These are phyloP conservation scores for Drosophila subpulchrella DNA, from an alignment of 1,140 invertebrate genomes.

Conservation along the genomic window DNA sequence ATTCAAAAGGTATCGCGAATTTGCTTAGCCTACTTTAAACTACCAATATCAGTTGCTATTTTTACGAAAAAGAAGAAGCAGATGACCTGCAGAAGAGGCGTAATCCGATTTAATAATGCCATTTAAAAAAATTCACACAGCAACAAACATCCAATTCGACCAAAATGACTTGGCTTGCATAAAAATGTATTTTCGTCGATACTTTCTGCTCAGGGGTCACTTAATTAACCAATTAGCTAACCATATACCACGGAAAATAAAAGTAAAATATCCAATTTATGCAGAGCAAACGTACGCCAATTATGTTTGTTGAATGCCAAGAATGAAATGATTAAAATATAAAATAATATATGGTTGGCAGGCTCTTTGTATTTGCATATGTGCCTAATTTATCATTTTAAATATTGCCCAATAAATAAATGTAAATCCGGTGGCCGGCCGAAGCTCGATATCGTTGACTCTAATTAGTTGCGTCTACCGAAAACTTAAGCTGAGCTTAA, in stretches of 20 bases:
- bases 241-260: slow-evolving; percentile 22
- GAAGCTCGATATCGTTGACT: slow-evolving; percentile 18
- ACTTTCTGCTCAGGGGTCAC: slow-evolving; percentile 15
- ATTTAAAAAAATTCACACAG: slow-evolving; percentile 33
- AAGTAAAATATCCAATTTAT: slow-evolving; percentile 10
- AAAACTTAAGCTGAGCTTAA: slow-evolving; percentile 17
- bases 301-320: slow-evolving; percentile 6
- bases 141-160: slow-evolving; percentile 23
- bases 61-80: slow-evolving; percentile 2
- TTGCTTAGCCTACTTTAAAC: slow-evolving; percentile 68
- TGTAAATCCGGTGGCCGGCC: slow-evolving; percentile 17
- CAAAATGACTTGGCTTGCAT: slow-evolving; percentile 38
- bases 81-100: slow-evolving; percentile 18
- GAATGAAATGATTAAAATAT: slow-evolving; percentile 41
- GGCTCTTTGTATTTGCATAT: slow-evolving; percentile 15
- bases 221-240: slow-evolving; percentile 74
- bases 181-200: slow-evolving; percentile 30
- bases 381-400: slow-evolving; percentile 20
- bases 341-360: slow-evolving; percentile 25
- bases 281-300: slow-evolving; percentile 6
- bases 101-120: slow-evolving; percentile 57
- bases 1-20: slow-evolving; percentile 51
- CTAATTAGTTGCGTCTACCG: slow-evolving; percentile 20
- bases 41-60: slow-evolving; percentile 10
- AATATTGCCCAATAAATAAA: slow-evolving; percentile 33